Evolutionary conservation across 2,797 vertebrate genomes (phyloP).

Genomic region (Tangara arthus): DNA sequence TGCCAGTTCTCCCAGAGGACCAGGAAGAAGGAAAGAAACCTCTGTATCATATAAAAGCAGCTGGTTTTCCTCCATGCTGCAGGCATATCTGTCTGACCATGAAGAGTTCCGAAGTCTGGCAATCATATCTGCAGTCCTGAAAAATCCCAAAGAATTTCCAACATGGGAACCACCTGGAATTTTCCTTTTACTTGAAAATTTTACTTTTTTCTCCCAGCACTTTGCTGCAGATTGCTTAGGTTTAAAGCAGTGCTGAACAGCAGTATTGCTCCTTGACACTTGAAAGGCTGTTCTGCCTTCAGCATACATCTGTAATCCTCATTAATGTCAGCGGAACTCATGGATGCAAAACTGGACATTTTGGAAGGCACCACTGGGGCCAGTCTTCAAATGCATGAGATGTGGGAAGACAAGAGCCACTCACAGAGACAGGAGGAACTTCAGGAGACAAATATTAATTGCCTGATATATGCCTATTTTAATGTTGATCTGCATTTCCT

Average conservation of each 20-base stretch:
- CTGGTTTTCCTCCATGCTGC: not conserved
- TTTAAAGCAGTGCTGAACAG: not conserved
- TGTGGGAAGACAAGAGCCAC: not conserved
- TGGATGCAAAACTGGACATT: constrained; percentile 1
- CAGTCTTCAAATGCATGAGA: not conserved
- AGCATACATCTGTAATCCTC: not conserved
- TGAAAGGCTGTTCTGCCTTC: not conserved
- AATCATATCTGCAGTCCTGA: not conserved
- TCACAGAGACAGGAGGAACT: not conserved
- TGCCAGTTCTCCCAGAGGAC: not conserved
- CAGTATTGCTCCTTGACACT: not conserved
- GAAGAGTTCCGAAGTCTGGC: not conserved
- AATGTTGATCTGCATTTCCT: not conserved
- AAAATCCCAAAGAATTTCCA: not conserved
- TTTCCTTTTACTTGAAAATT: not conserved
- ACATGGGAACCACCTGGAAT: not conserved
- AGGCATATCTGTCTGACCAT: not conserved
- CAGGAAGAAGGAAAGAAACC: not conserved
- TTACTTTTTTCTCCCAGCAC: not conserved
- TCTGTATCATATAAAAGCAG: not conserved
- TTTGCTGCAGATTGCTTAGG: not conserved
- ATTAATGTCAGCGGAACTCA: not conserved
- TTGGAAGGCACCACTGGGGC: not conserved
- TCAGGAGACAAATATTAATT: not conserved
- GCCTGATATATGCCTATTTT: not conserved